Conservation (phyloP, 2,888 invertebrate genomes). For the Calliopum simillimum region DNA sequence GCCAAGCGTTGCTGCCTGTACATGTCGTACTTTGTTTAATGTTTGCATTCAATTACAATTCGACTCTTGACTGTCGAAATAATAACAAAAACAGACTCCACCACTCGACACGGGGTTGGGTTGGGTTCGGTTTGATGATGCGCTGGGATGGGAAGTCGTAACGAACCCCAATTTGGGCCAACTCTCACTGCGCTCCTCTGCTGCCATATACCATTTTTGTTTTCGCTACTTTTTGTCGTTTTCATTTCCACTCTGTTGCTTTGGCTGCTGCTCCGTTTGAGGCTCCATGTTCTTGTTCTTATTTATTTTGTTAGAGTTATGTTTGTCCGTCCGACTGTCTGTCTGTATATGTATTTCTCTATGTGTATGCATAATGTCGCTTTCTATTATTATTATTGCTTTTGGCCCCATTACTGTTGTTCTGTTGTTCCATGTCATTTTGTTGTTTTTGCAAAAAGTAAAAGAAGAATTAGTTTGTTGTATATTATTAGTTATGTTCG, state of each 20-base stretch:
- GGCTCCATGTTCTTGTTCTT: slow-evolving; percentile 9
- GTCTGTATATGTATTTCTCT: too few relatives aligned
- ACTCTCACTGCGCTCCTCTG: too few relatives aligned
- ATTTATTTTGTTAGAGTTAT: slow-evolving; percentile 6
- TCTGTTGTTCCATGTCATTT: slow-evolving; percentile 18
- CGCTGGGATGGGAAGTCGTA: too few relatives aligned
- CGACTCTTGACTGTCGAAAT: slow-evolving; percentile 14
- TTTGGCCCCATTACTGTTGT: slow-evolving; percentile 38
- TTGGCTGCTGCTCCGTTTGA: slow-evolving; percentile 10
- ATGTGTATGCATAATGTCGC: too few relatives aligned
- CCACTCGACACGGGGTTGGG: neutral
- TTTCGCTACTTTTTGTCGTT: neutral
- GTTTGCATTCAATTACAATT: slow-evolving; percentile 31
- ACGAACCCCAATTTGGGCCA: too few relatives aligned
- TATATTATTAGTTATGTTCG: slow-evolving; percentile 28
- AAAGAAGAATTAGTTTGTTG: slow-evolving; percentile 1
- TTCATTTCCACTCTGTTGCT: slow-evolving; percentile 29
- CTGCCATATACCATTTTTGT: too few relatives aligned
- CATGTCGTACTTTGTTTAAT: slow-evolving; percentile 15
- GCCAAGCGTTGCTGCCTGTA: neutral
- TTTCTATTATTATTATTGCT: neutral
- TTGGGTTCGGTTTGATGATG: too few relatives aligned
- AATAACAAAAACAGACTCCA: slow-evolving; percentile 20
- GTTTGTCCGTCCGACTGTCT: neutral
- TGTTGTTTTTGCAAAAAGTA: neutral